Evolutionary conservation across 2,888 invertebrate genomes (phyloP), one percentile per base, ranked within the genome.

Genomic region (Labia minor): DNA sequence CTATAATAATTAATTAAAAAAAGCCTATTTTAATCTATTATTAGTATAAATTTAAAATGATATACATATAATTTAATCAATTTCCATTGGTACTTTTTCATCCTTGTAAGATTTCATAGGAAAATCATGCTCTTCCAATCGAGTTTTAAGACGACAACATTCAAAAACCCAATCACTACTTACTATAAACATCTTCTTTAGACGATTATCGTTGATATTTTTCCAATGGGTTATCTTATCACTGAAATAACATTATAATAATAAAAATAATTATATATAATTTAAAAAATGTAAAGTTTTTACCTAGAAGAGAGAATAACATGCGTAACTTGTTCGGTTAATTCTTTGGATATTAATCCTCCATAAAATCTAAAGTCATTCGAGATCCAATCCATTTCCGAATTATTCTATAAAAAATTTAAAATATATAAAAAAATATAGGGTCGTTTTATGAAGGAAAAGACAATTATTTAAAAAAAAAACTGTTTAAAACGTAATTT

Each of bases 291-390:
- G 11, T n/a, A n/a, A 37, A n/a, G 8, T 66, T 67, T 66, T 65
- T 37, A 70, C 70, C 63, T 64, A 49, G 68, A 67, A 61, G 67
- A 63, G 3, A 77, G 71, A 64, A 78, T 70, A 2, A 77, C 76
- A 71, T 78, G 78, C 0, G 78, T 76, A 1, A 77, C 75, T 26
- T 72, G 68, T 4, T 73, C 67, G 67, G 76, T 73, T 20, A 80
- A 70, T 21, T 71, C 70, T 2, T 73, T 67, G 21, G 69, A 68
- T 6, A 78, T 67, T 16, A 71, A 72, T 20, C 78, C 80, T 18
- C 80, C 79, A 71, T 78, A 75, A 71, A 78, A 77, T 62, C 75
- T 71, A 67, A 79, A 73, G 69, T 79, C 75, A 21, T 70, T 61
- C 18, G 4, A 62, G 8, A 64, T 69, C 68, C 63, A 67, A 68